Percentiles rank a stretch among this genome's conserved stretches.
Evolutionary conservation across 2,797 vertebrate genomes (phyloP).

Genomic region (Petrocephalus schoutedeni): DNA sequence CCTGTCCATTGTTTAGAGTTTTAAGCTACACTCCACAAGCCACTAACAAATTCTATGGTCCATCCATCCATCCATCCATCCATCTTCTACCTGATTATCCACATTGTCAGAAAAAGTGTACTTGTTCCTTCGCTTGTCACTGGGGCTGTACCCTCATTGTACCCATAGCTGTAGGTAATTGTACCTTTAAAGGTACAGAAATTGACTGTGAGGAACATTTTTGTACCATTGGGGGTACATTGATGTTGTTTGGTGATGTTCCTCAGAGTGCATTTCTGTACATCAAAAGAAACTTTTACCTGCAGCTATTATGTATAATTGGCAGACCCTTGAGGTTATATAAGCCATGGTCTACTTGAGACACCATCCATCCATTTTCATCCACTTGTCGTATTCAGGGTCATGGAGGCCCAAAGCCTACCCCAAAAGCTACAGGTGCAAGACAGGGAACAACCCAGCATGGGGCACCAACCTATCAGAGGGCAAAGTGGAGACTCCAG

Average conservation of each 20-base stretch:
- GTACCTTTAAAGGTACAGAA: too few species aligned
- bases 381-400: not conserved
- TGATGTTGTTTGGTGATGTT: too few species aligned
- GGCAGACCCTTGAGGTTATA: too few species aligned
- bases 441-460: not conserved
- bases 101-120: too few species aligned
- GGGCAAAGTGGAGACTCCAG: not conserved
- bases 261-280: too few species aligned
- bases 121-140: too few species aligned
- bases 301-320: too few species aligned
- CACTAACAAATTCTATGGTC: not conserved
- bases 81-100: not conserved
- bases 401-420: not conserved
- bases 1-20: not conserved
- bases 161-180: too few species aligned
- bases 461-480: not conserved
- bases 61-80: not conserved
- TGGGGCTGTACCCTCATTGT: too few species aligned
- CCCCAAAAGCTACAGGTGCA: not conserved
- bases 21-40: not conserved
- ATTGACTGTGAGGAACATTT: too few species aligned
- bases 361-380: not conserved
- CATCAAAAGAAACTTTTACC: too few species aligned
- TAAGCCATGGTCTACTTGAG: not conserved
- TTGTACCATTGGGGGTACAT: too few species aligned